Conservation (phyloP, 2,888 invertebrate species). For the Oegoconia quadripuncta region DNA sequence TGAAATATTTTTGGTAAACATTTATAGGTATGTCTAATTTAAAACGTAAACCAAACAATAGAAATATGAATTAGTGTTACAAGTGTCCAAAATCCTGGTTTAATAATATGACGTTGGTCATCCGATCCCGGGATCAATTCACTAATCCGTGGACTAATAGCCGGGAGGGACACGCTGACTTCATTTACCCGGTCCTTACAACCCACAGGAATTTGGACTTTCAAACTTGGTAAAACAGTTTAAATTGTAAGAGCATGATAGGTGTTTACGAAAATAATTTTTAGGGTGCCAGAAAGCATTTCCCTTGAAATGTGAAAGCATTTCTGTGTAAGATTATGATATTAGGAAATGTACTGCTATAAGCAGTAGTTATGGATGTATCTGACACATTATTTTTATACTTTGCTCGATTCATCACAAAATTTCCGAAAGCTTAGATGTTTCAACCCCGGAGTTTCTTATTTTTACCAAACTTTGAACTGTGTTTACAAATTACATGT, state of each 20-base stretch:
- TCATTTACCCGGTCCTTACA: constrained; percentile 21
- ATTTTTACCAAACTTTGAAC: too few relatives aligned
- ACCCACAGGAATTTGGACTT: constrained; percentile 9
- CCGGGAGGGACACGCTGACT: constrained; percentile 38
- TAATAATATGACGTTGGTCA: constrained; percentile 72
- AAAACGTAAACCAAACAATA: constrained; percentile 37
- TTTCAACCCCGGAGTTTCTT: constrained; percentile 16
- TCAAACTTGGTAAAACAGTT: constrained; percentile 23
- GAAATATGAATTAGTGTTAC: constrained; percentile 62
- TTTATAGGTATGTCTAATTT: too few relatives aligned
- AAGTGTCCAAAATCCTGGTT: constrained; percentile 67
- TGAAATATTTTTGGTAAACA: too few relatives aligned
- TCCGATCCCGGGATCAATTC: constrained; percentile 64
- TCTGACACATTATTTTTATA: constrained; percentile 37
- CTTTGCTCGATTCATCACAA: constrained; percentile 38
- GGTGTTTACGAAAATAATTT: constrained; percentile 46
- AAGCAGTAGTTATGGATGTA: constrained; percentile 43
- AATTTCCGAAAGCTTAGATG: constrained; percentile 20
- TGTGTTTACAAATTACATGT: too few relatives aligned
- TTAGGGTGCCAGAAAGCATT: constrained; percentile 50
- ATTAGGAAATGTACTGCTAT: constrained; percentile 55
- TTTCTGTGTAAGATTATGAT: constrained; percentile 77
- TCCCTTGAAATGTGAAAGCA: constrained; percentile 68
- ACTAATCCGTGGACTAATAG: constrained; percentile 74
- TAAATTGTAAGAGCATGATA: constrained; percentile 19